phyloP scores from a whole-genome alignment of 2,797 vertebrate species.

The Dendrocincla tyrannina region DNA sequence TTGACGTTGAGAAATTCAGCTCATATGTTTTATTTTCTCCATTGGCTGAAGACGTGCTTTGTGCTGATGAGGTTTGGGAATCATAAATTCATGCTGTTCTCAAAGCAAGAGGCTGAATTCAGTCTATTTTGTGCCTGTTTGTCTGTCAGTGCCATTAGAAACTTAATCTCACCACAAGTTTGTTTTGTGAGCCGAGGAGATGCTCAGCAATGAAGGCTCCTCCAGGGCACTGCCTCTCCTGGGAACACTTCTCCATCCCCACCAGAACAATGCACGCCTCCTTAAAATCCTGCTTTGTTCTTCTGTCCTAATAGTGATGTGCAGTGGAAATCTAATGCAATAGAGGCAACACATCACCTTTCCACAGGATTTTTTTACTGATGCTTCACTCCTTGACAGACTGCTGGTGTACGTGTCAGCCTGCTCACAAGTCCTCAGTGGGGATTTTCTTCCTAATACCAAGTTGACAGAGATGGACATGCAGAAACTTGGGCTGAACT shows the following conservation, averaged over 20 bases:
- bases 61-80: neutral
- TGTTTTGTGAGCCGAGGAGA: neutral
- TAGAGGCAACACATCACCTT: neutral
- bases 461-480: neutral
- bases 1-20: neutral
- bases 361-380: neutral
- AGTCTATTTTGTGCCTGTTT: neutral
- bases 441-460: neutral
- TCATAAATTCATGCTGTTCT: neutral
- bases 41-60: neutral
- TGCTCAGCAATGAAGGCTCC: neutral
- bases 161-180: neutral
- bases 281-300: neutral
- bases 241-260: neutral
- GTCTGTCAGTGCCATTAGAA: neutral
- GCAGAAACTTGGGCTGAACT: neutral
- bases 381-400: neutral
- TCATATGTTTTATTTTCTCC: neutral
- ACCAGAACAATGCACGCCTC: neutral
- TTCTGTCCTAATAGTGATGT: accelerated
- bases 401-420: neutral
- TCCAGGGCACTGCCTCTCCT: neutral
- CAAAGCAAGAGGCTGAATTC: neutral
- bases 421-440: neutral
- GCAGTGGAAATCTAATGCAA: neutral